Base-by-base conservation (phyloP, 1,140 invertebrate species). In the Camponotus vicinus region DNA sequence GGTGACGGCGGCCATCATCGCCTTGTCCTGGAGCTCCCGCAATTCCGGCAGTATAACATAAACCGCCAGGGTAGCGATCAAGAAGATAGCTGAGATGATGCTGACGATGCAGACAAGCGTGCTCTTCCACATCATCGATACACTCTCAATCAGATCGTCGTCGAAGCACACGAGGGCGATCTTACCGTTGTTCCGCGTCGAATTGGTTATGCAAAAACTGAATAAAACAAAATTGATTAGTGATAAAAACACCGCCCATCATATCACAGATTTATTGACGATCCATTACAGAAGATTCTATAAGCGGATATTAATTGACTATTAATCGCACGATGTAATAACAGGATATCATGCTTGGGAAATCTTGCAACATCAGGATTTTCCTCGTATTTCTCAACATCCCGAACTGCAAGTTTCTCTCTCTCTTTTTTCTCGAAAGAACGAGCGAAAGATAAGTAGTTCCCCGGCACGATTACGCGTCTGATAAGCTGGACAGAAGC, bases 11-110 rank as follows among this genome's bases (percentile, higher is more conserved):
- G 91, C 92, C 82, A 94, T 93, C 91, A 94, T 93, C 3, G 93
- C 91, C 61, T 94, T 95, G 90, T 96, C 96, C 95, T 97, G 95
- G 6, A 95, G 86, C 45, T 96, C 95, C 4, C 95, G 86, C 89
- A 97, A 91, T 91, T 96, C 95, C 2, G 96, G 96, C 11, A 97
- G 89, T 27, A 95, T 93, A 42, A 93, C 89, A 91, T 97, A 97
- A 3, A 97, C 95, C 2, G 95, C 86, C 8, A 97, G 92, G 0
- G 97, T 97, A 2, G 95, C 76, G 1, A 96, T 85, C 0, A 97
- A 92, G 85, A 97, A 97, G 9, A 95, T 79, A 0, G 96, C 95
- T 0, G 97, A 97, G n/a, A 97, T 93, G 2, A 96, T 91, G 3
- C 94, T 94, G 3, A 96, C 92, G 2, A 95, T 89, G 0, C 95